Evolutionary conservation across 2,797 vertebrate genomes (phyloP), one percentile per base, ranked within the genome.

Genomic region (Sebastes wilsoni): DNA sequence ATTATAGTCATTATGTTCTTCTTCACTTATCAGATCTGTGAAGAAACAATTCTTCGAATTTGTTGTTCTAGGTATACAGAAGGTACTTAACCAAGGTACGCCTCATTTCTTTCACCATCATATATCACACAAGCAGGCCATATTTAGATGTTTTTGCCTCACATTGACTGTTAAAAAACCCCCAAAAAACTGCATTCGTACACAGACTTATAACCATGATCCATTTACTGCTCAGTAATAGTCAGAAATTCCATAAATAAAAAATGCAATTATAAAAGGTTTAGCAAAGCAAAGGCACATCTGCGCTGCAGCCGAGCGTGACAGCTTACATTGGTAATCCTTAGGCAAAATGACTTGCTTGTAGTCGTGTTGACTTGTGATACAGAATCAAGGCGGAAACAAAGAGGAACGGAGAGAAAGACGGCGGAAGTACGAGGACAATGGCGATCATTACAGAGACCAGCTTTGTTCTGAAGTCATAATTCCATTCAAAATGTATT

Each of bases 291-390:
- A 67, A 83, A 89, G 74, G 88, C 83, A 60, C 82, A 91, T 94
- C 85, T 87, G 84, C 36, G 20, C 78, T 74, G 89, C 84, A 87
- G 89, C 86, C 34, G 85, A 92, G 90, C 89, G 32, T 89, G 77
- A 88, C 84, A 77, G 93, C 85, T 95, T 94, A 93, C 83, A 75
- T 75, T 67, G 84, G 88, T 94, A 95, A 95, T 94, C 92, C 93
- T 75, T 59, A 66, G 82, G 77, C 90, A 69, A 81, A 87, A 84
- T 81, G 85, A 82, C 72, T 87, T 61, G 87, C 85, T 91, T 83
- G 80, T 79, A 83, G 82, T 87, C 80, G 52, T 85, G 90, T 87
- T 90, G 91, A 90, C 91, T 91, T 81, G 75, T 82, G 84, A 94
- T 85, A 88, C 80, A 5, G 67, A 89, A 88, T 87, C 88, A 81